phyloP scores from a whole-genome alignment of 2,888 invertebrate species.

The Stramonita haemastoma region DNA sequence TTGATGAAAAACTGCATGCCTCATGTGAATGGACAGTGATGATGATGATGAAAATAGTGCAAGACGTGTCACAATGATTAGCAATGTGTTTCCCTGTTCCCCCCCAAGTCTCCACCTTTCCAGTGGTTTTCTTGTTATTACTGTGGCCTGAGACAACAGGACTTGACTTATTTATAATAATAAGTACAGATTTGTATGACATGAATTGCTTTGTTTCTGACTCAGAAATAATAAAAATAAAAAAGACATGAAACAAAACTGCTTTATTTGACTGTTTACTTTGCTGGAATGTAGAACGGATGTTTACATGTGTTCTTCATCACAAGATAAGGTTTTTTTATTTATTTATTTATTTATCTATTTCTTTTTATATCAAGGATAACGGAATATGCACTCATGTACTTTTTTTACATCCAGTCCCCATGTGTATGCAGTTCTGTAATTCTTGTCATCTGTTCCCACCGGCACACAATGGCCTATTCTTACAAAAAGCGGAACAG shows the following conservation, averaged over 20 bases:
- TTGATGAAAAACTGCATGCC: not conserved
- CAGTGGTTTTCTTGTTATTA: not conserved
- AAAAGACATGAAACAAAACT: not conserved
- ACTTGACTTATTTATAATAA: slow-evolving; percentile 19
- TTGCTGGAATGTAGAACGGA: not conserved
- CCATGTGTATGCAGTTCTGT: too few relatives aligned
- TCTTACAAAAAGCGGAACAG: too few relatives aligned
- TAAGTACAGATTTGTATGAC: not conserved
- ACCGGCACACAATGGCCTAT: too few relatives aligned
- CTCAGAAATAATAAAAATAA: slow-evolving; percentile 10
- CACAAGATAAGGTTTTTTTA: not conserved
- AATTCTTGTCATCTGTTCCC: too few relatives aligned
- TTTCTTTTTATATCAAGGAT: too few relatives aligned
- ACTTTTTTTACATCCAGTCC: too few relatives aligned
- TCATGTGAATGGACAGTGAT: slow-evolving; percentile 1
- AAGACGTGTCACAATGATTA: not conserved
- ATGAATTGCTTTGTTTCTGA: slow-evolving; percentile 15
- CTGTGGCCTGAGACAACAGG: not conserved
- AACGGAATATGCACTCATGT: too few relatives aligned
- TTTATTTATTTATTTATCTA: too few relatives aligned
- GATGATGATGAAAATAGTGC: not conserved
- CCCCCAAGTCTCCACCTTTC: not conserved
- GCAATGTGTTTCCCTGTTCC: not conserved
- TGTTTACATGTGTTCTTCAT: not conserved
- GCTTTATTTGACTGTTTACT: not conserved